Evolutionary conservation across 2,888 invertebrate species (phyloP).

Genomic region (Tetrapedia diversipes): DNA sequence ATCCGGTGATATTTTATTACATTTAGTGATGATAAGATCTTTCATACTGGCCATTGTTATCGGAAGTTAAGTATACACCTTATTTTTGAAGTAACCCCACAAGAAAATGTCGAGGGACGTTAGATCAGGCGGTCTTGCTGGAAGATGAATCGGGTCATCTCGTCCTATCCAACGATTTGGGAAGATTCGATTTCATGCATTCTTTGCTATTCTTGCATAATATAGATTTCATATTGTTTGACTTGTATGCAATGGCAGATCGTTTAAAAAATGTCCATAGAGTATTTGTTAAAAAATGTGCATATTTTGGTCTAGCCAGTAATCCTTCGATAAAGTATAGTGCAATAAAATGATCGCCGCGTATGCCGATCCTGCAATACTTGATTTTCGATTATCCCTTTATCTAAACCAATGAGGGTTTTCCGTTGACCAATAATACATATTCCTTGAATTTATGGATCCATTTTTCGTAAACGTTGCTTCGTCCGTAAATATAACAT

Average conservation of each 20-base stretch:
- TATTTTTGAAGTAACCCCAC: conserved; percentile 16
- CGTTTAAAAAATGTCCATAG: neutral
- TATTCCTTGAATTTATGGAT: too few species aligned
- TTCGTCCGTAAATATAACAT: too few species aligned
- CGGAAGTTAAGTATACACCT: conserved; percentile 5
- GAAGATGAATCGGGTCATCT: conserved; percentile 2
- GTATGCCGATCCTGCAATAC: too few species aligned
- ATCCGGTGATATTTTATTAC: neutral
- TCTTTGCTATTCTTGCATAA: neutral
- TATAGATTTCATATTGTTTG: neutral
- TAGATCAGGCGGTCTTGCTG: conserved; percentile 1
- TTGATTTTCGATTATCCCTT: too few species aligned
- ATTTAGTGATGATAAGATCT: neutral
- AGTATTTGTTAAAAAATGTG: too few species aligned
- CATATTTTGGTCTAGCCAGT: too few species aligned
- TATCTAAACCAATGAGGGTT: too few species aligned
- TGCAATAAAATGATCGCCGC: too few species aligned
- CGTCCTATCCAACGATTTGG: conserved; percentile 2
- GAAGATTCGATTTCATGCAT: neutral
- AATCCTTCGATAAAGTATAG: too few species aligned
- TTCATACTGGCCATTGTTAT: conserved; percentile 12
- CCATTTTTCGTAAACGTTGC: too few species aligned
- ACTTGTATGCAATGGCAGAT: neutral
- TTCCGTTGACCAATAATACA: too few species aligned
- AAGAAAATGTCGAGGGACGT: conserved; percentile 13